Percentiles rank a stretch among this genome's conserved stretches.
These are phyloP conservation scores for Lymantria dispar DNA, from an alignment of 2,888 invertebrate genomes.

Conservation along the genomic window DNA sequence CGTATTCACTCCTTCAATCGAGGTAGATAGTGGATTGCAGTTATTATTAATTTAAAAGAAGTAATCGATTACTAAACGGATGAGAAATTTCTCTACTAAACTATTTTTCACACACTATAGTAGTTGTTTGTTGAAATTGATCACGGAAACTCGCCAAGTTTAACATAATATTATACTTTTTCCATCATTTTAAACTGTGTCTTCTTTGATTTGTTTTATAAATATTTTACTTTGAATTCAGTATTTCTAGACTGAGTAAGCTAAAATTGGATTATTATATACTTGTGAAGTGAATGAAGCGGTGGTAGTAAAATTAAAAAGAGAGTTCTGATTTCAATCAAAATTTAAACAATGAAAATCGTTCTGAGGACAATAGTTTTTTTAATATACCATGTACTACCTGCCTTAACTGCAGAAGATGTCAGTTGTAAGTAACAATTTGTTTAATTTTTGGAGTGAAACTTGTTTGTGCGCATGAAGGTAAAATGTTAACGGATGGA, in stretches of 20 bases:
- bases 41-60: neutral
- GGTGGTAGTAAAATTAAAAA: conserved; percentile 5
- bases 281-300: conserved; percentile 3
- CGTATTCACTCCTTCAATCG: too few relatives aligned
- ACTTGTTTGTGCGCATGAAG: too few relatives aligned
- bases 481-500: too few relatives aligned
- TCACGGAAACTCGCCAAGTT: conserved; percentile 42
- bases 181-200: conserved; percentile 42
- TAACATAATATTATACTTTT: conserved; percentile 58
- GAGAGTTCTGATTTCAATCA: conserved; percentile 3
- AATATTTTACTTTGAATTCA: conserved; percentile 50
- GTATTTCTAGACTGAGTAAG: conserved; percentile 54
- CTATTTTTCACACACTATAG: neutral
- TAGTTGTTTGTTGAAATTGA: conserved; percentile 48
- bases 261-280: conserved; percentile 20
- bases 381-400: conserved; percentile 44
- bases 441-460: neutral
- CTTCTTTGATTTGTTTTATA: conserved; percentile 57
- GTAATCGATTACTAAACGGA: neutral
- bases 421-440: conserved; percentile 67
- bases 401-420: conserved; percentile 58
- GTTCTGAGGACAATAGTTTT: conserved; percentile 45
- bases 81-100: conserved; percentile 2
- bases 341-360: conserved; percentile 43
- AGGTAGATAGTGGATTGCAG: too few relatives aligned